Percentiles rank a stretch among this genome's conserved stretches.
Evolutionary conservation across 2,797 vertebrate species (phyloP).

Genomic region (Dryobates pubescens): DNA sequence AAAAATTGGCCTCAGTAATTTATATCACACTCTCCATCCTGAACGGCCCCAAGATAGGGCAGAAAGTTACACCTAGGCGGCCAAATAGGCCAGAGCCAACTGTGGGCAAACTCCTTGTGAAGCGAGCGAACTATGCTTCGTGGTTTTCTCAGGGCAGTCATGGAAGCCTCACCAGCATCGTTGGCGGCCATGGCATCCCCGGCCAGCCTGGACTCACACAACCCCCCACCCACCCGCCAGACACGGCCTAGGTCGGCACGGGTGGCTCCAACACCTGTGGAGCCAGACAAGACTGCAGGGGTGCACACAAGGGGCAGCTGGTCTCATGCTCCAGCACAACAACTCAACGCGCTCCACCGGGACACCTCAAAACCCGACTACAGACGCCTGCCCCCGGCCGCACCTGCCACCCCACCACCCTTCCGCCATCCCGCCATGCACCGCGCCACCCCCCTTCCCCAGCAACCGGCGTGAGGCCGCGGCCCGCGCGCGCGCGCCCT

Average conservation of each 20-base stretch:
- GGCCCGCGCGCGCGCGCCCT: neutral
- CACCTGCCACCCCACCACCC: neutral
- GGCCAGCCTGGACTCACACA: fast-evolving
- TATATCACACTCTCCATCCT: fast-evolving
- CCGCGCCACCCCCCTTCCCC: neutral
- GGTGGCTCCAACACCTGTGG: neutral
- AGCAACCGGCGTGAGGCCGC: neutral
- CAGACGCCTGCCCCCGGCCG: fast-evolving
- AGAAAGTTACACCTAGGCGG: fast-evolving
- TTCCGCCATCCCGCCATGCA: conserved; percentile 27
- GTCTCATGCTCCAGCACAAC: neutral
- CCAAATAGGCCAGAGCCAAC: fast-evolving
- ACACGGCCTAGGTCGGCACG: fast-evolving
- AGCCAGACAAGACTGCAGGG: fast-evolving
- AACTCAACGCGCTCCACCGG: neutral
- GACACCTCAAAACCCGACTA: neutral
- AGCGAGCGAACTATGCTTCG: fast-evolving
- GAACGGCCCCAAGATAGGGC: fast-evolving
- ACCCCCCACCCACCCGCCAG: neutral
- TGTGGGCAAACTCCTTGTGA: fast-evolving
- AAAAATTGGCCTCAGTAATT: fast-evolving
- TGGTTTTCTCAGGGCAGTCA: too few relatives aligned
- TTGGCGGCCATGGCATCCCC: fast-evolving
- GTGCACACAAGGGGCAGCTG: fast-evolving
- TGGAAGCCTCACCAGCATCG: too few relatives aligned